Base-by-base conservation (phyloP, 2,888 invertebrate genomes). In the Eumerus sabulonum region DNA sequence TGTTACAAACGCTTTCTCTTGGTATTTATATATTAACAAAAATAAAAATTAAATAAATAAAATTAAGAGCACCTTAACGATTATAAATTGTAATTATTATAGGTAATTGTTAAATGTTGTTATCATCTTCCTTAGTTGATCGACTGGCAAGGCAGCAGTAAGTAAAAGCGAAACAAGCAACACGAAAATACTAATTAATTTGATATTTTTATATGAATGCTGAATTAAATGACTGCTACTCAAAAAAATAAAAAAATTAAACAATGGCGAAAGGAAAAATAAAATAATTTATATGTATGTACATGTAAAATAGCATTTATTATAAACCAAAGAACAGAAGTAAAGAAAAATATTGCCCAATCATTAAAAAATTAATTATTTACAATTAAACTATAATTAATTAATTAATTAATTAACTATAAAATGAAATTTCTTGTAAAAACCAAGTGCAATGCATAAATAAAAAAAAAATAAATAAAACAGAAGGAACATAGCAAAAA, bases 151-250 rank as follows among this genome's bases (percentile, higher is more conserved):
- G 19, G 45, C 17, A 50, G 14, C 3, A 57, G 42, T 12, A 9
- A 36, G 47, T 45, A 68, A n/a, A n/a, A n/a, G n/a, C 9, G 47
- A 1, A 57, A 40, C 3, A 42, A 44, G 14, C n/a, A 51, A 59
- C 9, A n/a, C 51, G 53, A 63, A 76, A 38, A 50, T 54, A 56
- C 45, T 4, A 63, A 73, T 73, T 77, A 59, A 63, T 77, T 77
- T 77, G 67, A 77, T 77, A 77, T 77, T 77, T 77, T 77, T 77
- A 77, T 77, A 77, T 73, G 77, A 77, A 62, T 59, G 73, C 73
- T 77, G 77, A 73, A 77, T 73, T 73, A 17, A 73, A 73, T 73
- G 73, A 77, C 73, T 73, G 73, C 73, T 77, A 73, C 67, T 56
- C 50, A 57, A 60, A 56, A 62, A 56, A 60, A 59, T 9, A 50